phyloP scores from a whole-genome alignment of 2,113 vertebrate genomes.

The Sebastes schlegelii region DNA sequence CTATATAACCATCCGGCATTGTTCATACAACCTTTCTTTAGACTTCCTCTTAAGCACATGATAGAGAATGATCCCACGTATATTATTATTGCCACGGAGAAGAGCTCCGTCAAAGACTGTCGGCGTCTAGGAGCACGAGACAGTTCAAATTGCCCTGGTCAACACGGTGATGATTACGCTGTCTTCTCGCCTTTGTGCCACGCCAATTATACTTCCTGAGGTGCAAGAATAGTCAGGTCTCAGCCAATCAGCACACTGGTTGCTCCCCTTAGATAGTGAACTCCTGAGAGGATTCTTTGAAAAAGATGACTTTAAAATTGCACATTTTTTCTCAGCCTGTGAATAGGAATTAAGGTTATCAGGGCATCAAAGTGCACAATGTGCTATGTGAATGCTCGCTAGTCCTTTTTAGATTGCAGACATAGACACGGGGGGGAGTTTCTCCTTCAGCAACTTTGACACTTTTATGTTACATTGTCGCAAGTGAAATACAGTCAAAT shows the following conservation, averaged over 20 bases:
- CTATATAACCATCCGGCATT: conserved; percentile 37
- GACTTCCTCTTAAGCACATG: conserved; percentile 55
- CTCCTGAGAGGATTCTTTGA: conserved; percentile 36
- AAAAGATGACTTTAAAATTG: conserved; percentile 38
- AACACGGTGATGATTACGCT: conserved; percentile 59
- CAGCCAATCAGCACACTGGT: conserved; percentile 36
- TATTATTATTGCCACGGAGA: conserved; percentile 68
- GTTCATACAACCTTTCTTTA: conserved; percentile 52
- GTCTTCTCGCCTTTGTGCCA: conserved; percentile 46
- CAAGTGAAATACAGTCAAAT: not conserved
- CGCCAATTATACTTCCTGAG: conserved; percentile 39
- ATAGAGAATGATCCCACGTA: conserved; percentile 30
- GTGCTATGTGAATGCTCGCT: not conserved
- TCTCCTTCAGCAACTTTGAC: not conserved
- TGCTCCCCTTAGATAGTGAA: not conserved
- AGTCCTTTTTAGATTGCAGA: not conserved
- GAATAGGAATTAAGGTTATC: conserved; percentile 30
- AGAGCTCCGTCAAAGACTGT: conserved; percentile 53
- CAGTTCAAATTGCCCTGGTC: conserved; percentile 69
- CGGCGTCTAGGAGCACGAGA: conserved; percentile 41
- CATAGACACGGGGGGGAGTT: not conserved
- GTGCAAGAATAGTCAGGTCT: conserved; percentile 40
- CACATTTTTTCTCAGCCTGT: conserved; percentile 12
- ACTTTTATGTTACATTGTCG: not conserved
- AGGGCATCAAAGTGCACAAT: conserved; percentile 16